phyloP scores from a whole-genome alignment of 1,140 invertebrate species.

The Temnothorax longispinosus region DNA sequence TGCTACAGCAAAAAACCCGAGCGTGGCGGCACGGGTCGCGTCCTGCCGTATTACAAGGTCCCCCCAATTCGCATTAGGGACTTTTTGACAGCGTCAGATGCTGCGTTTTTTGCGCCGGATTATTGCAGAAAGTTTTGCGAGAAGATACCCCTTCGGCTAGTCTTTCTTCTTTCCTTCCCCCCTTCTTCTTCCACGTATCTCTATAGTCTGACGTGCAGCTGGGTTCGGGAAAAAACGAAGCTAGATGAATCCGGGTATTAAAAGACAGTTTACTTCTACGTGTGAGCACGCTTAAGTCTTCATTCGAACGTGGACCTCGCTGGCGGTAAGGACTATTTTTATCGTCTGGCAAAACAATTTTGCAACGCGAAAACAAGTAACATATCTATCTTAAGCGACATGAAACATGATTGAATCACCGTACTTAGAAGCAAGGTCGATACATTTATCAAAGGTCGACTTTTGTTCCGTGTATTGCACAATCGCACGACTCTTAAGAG shows the following conservation, averaged over 20 bases:
- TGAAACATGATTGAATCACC: not conserved
- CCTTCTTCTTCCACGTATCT: not conserved
- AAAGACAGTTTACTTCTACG: conserved; percentile 27
- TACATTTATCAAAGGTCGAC: conserved; percentile 3
- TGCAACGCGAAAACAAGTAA: conserved; percentile 12
- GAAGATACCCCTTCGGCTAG: conserved; percentile 29
- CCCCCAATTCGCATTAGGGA: conserved; percentile 64
- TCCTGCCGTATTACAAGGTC: conserved; percentile 46
- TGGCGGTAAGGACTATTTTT: conserved; percentile 13
- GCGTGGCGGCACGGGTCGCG: conserved; percentile 2
- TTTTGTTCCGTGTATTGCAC: not conserved
- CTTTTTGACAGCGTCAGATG: conserved; percentile 72
- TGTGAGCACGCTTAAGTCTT: not conserved
- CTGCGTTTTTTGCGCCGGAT: conserved; percentile 64
- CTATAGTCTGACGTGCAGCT: not conserved
- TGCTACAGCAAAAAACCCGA: conserved; percentile 30
- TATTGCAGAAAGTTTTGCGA: conserved; percentile 71
- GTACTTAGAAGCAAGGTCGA: conserved; percentile 14
- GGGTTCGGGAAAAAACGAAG: not conserved
- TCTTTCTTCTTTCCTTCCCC: not conserved
- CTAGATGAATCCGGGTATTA: not conserved
- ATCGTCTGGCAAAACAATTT: conserved; percentile 16
- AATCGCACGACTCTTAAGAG: not conserved
- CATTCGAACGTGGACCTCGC: conserved; percentile 5
- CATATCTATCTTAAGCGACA: not conserved